Conservation (phyloP, 1,140 invertebrate species). For the Thaumetopoea pityocampa region DNA sequence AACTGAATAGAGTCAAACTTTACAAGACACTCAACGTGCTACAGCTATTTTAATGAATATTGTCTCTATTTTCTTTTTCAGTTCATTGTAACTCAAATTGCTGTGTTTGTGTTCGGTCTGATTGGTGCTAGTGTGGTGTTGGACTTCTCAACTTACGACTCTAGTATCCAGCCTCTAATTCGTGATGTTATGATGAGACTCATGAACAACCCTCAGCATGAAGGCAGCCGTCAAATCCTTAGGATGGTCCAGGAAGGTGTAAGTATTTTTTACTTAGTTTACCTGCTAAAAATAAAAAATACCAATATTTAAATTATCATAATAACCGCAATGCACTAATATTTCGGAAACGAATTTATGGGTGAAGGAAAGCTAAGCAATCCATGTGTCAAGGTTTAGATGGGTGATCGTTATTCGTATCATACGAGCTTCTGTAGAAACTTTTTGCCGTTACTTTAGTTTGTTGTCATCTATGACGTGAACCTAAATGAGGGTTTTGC, state of each 20-base stretch:
- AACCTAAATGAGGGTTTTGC: no score
- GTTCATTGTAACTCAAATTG: constrained; percentile 82
- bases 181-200: constrained; percentile 81
- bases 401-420: no score
- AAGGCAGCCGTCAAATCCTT: constrained; percentile 78
- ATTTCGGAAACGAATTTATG: no score
- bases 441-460: no score
- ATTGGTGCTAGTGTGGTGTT: constrained; percentile 86
- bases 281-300: background rate
- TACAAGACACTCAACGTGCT: constrained; percentile 1
- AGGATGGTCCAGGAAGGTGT: constrained; percentile 91
- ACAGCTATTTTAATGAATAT: constrained; percentile 1
- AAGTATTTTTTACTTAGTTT: constrained; percentile 48
- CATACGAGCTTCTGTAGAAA: no score
- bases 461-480: no score
- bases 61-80: constrained; percentile 50
- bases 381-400: no score
- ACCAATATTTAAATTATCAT: background rate
- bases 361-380: no score
- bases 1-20: constrained; percentile 6
- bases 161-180: constrained; percentile 85
- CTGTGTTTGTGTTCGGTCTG: constrained; percentile 83
- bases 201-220: constrained; percentile 83
- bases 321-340: background rate
- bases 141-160: constrained; percentile 87